These are phyloP conservation scores for Aelia acuminata DNA, from an alignment of 2,888 invertebrate species.

Conservation along the genomic window DNA sequence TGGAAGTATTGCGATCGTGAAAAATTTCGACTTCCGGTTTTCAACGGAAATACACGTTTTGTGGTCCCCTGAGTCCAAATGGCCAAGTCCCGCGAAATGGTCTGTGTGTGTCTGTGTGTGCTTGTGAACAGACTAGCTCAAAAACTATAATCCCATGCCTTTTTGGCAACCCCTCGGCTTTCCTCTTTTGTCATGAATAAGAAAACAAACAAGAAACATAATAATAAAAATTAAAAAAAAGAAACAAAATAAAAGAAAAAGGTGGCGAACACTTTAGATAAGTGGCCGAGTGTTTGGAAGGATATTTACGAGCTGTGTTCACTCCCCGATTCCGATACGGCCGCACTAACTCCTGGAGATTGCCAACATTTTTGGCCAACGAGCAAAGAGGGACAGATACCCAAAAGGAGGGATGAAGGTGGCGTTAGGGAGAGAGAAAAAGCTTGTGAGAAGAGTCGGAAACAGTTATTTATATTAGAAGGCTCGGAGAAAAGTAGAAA, in stretches of 20 bases:
- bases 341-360: conserved; percentile 11
- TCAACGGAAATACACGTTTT: too few species aligned
- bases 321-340: background rate
- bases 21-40: too few species aligned
- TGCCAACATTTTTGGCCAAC: conserved; percentile 3
- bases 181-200: background rate
- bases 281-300: background rate
- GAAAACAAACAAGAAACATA: background rate
- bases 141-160: background rate
- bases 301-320: conserved; percentile 1
- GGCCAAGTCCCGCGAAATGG: too few species aligned
- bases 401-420: background rate
- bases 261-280: background rate
- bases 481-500: background rate
- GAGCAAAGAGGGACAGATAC: background rate
- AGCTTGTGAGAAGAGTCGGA: background rate
- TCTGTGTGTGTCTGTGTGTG: too few species aligned
- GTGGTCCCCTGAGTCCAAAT: too few species aligned
- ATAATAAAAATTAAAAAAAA: background rate
- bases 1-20: too few species aligned
- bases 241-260: background rate
- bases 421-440: background rate
- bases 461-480: background rate
- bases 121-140: too few species aligned
- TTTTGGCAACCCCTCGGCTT: background rate